Base-by-base conservation (phyloP, 1,140 invertebrate genomes). In the Cydia amplana region DNA sequence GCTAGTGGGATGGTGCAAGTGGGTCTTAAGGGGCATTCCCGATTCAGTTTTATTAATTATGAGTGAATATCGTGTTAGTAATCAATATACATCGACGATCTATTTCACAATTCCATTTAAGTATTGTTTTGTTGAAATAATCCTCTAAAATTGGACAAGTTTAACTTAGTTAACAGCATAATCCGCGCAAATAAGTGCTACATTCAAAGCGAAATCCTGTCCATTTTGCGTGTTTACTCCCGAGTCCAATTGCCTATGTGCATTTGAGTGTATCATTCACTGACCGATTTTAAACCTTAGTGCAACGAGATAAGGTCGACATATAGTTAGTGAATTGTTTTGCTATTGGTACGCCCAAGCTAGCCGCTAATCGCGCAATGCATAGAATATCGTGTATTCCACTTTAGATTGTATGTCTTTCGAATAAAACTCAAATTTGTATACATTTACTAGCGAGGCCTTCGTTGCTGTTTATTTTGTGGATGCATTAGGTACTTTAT, bases 141-240 rank as follows among this genome's bases (percentile, higher is more conserved):
- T 46, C 43, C 43, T 46, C 14, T 16, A 46, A 46, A 23, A 23
- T 23, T 23, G 6, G 55, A 60, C 55, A 23, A 60, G 55, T 9
- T 60, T 20, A 60, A 60, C 51, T 18, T 55, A 55, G 51, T 55
- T 55, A 51, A 16, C 49, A 55, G n/a, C n/a, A 55, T 18, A 55
- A 55, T 55, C 51, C n/a, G 16, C 51, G 20, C 18, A 60, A 60
- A 60, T 60, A 60, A 60, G 43, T 46, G 51, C 55, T 23, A 23
- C 55, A 23, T 23, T 4, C 55, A n/a, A 60, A 60, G 55, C 20
- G 20, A 12, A 51, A 51, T 51, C 55, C 18, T 60, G 20, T 60
- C 55, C 55, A 60, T 23, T 23, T 60, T 10, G 55, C 7, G 20
- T 23, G 20, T 60, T 23, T 60, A 60, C 49, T 60, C 23, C 55